Base-by-base conservation (phyloP, 2,797 vertebrate species). In the Austrolebias charrua region DNA sequence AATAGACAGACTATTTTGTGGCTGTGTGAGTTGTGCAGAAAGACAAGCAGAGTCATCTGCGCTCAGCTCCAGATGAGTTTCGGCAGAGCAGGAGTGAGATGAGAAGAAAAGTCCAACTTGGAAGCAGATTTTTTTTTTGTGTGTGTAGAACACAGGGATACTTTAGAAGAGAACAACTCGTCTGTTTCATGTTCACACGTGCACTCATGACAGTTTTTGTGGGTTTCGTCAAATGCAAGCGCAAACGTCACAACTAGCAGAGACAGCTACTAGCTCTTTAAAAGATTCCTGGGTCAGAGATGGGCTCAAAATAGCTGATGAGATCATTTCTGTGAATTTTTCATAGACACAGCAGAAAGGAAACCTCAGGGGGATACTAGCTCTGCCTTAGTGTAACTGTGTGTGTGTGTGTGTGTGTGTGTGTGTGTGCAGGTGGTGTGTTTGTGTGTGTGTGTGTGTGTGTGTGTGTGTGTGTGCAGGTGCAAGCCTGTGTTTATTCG, bases 251-350 rank as follows among this genome's bases (percentile, higher is more conserved):
- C 19, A 57, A 70, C 64, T 48, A 61, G 71, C 66, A 50, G 73
- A 79, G 61, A 77, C 73, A 72, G 81, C 83, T 71, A 31, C 73
- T 80, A 81, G 79, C 89, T 68, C 91, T 93, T 90, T 91, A 89
- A 91, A 91, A 89, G 82, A 81, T 63, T 90, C 88, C 88, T 76
- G 77, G 90, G 91, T 90, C 90, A 88, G 90, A 80, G 81, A 89
- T 83, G 77, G 56, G 86, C 90, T 88, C 73, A 80, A 92, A 93
- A 94, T 93, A 93, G 90, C 83, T 52, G 75, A 90, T 93, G 92
- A 93, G 88, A 93, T 94, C 92, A 93, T 84, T 89, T 82, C 83
- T 82, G 86, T 87, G 89, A 93, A 93, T 93, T 82, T 93, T 94
- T 94, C 85, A 94, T 92, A 75, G 73, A 73, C 82, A 86, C 87